A percentile compares a stretch with the other conserved stretches of the same genome.
phyloP scores from a whole-genome alignment of 1,140 invertebrate species.

The Saccostrea cuccullata region DNA sequence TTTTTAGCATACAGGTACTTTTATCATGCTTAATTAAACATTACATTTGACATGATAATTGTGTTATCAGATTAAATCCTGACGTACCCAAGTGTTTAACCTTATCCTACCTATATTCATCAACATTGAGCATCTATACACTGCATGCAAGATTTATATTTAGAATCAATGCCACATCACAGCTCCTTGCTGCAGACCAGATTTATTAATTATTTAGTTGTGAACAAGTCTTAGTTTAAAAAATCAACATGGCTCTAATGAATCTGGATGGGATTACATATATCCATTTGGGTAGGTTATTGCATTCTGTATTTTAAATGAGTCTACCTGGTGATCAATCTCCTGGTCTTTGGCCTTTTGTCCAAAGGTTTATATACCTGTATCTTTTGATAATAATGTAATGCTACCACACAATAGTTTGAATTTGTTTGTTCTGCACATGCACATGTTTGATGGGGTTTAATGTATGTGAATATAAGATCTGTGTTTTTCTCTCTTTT shows the following conservation, averaged over 20 bases:
- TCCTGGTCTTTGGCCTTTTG: conserved; percentile 30
- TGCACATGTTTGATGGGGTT: background rate
- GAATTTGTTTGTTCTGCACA: background rate
- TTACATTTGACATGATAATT: conserved; percentile 25
- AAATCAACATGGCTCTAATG: conserved; percentile 35
- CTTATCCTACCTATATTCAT: conserved; percentile 25
- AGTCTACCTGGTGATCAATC: background rate
- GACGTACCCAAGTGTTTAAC: background rate
- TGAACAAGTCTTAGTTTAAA: background rate
- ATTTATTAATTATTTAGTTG: conserved; percentile 28
- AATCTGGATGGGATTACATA: conserved; percentile 38
- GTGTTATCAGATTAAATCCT: conserved; percentile 34
- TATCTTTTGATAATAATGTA: conserved; percentile 11
- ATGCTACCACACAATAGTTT: background rate
- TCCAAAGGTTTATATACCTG: conserved; percentile 12
- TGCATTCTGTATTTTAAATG: conserved; percentile 10
- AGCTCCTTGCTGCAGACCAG: conserved; percentile 29
- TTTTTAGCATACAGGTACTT: background rate
- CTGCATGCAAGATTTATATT: conserved; percentile 16
- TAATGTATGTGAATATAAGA: background rate
- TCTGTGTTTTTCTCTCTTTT: background rate
- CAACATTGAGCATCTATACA: conserved; percentile 16
- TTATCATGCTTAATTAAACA: conserved; percentile 1
- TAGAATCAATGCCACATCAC: conserved; percentile 34
- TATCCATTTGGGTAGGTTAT: conserved; percentile 41